Evolutionary conservation across 1,140 invertebrate genomes (phyloP).

Genomic region (Drosophila arizonae): DNA sequence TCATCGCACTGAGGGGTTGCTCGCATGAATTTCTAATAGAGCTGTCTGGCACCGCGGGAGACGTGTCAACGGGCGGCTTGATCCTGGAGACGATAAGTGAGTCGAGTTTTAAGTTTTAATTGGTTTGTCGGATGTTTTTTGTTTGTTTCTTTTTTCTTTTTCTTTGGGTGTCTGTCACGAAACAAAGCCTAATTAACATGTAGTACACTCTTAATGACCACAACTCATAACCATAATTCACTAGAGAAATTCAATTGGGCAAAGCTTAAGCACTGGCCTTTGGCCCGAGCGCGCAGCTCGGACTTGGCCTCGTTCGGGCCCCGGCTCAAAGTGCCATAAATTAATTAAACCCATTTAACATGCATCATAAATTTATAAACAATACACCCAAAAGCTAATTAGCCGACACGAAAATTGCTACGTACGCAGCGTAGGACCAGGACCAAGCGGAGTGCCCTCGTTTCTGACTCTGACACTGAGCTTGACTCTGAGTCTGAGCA

Average conservation of each 20-base stretch:
- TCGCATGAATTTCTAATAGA: slow-evolving; percentile 53
- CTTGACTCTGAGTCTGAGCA: background rate
- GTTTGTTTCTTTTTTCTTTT: slow-evolving; percentile 8
- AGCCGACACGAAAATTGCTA: slow-evolving; percentile 76
- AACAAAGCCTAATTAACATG: slow-evolving; percentile 59
- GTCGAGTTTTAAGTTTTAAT: slow-evolving; percentile 62
- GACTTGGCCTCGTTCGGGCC: slow-evolving; percentile 41
- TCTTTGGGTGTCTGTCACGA: slow-evolving; percentile 25
- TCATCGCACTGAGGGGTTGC: slow-evolving; percentile 45
- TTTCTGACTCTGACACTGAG: background rate
- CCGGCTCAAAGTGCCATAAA: slow-evolving; percentile 70
- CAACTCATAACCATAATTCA: slow-evolving; percentile 72
- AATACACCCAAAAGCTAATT: slow-evolving; percentile 78
- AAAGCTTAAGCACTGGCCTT: slow-evolving; percentile 49
- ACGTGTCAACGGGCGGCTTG: slow-evolving; percentile 26
- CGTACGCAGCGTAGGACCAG: slow-evolving; percentile 33
- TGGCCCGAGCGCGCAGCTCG: background rate
- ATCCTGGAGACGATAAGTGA: slow-evolving; percentile 56
- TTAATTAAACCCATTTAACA: slow-evolving; percentile 81
- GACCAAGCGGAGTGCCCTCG: slow-evolving; percentile 27
- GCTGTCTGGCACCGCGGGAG: slow-evolving; percentile 61
- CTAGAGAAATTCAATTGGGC: slow-evolving; percentile 68
- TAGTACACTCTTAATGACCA: slow-evolving; percentile 43
- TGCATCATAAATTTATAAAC: slow-evolving; percentile 80
- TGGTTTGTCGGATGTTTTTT: slow-evolving; percentile 28